Conservation (phyloP, 1,140 invertebrate species). For the Zaprionus gabonicus region DNA sequence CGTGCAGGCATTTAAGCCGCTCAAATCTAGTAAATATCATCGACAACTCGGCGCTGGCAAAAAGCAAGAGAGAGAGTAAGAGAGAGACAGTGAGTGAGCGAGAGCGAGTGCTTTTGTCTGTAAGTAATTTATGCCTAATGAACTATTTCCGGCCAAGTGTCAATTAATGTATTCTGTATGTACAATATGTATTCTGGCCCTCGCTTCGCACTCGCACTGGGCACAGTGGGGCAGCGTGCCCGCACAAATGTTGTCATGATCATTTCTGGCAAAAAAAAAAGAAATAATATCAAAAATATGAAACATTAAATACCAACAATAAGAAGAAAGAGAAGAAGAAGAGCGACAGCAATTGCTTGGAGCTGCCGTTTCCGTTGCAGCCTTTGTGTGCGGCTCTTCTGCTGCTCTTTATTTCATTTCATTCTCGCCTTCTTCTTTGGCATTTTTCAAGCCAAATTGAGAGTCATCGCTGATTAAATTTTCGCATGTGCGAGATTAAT, state of each 20-base stretch:
- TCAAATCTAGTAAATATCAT: constrained; percentile 68
- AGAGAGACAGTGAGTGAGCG: constrained; percentile 17
- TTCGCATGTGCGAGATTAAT: constrained; percentile 32
- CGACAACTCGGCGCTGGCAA: constrained; percentile 37
- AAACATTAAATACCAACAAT: constrained; percentile 2
- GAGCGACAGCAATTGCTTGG: not conserved
- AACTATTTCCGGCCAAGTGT: constrained; percentile 83
- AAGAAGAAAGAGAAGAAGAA: constrained; percentile 20
- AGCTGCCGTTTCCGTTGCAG: constrained; percentile 56
- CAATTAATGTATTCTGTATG: constrained; percentile 77
- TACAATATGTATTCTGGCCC: constrained; percentile 34
- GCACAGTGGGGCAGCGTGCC: constrained; percentile 62
- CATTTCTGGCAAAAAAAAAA: constrained; percentile 60
- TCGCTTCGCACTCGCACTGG: constrained; percentile 14
- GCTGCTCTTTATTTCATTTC: constrained; percentile 1
- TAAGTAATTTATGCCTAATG: constrained; percentile 82
- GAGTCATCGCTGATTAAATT: constrained; percentile 57
- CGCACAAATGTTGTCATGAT: constrained; percentile 77
- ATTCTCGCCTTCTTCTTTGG: constrained; percentile 20
- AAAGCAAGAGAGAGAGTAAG: constrained; percentile 25
- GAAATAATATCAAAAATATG: not conserved
- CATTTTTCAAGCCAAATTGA: constrained; percentile 63
- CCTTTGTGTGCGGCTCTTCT: constrained; percentile 4
- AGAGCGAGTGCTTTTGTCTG: constrained; percentile 68
- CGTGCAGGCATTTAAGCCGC: constrained; percentile 70